A percentile compares a stretch with the other conserved stretches of the same genome.
phyloP scores from a whole-genome alignment of 2,888 invertebrate genomes.

The Trachelus iudaicus region DNA sequence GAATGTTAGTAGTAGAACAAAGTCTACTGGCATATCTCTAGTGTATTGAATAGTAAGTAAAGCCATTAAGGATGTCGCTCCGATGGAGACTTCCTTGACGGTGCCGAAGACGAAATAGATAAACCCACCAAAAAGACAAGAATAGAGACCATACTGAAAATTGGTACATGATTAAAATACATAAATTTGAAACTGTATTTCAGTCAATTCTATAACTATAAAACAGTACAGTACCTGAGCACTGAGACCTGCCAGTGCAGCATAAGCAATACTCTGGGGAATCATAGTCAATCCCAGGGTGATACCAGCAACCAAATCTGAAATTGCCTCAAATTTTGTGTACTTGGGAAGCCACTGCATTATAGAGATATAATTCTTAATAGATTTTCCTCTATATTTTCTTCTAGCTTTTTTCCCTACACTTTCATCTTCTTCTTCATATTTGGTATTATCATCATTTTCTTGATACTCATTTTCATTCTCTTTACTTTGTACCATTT shows the following conservation, averaged over 20 bases:
- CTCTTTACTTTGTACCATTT: not conserved
- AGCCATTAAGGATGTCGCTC: conserved; percentile 95
- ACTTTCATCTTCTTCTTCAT: not conserved
- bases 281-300: conserved; percentile 92
- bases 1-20: conserved; percentile 81
- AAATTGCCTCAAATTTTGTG: conserved; percentile 74
- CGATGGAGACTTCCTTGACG: conserved; percentile 86
- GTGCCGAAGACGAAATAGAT: conserved; percentile 90
- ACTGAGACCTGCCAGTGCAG: conserved; percentile 83
- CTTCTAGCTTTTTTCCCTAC: not conserved
- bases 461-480: not conserved
- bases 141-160: conserved; percentile 86
- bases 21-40: conserved; percentile 76
- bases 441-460: not conserved
- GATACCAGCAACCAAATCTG: conserved; percentile 88
- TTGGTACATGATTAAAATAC: conserved; percentile 5
- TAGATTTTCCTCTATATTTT: conserved; percentile 11
- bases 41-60: conserved; percentile 83
- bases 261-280: conserved; percentile 94
- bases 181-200: not conserved
- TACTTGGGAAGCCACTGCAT: conserved; percentile 78
- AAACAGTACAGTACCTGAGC: conserved; percentile 71
- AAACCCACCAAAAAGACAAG: conserved; percentile 86
- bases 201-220: not conserved
- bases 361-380: conserved; percentile 67